Evolutionary conservation across 2,113 vertebrate species (phyloP).

Genomic region (Clarias gariepinus): DNA sequence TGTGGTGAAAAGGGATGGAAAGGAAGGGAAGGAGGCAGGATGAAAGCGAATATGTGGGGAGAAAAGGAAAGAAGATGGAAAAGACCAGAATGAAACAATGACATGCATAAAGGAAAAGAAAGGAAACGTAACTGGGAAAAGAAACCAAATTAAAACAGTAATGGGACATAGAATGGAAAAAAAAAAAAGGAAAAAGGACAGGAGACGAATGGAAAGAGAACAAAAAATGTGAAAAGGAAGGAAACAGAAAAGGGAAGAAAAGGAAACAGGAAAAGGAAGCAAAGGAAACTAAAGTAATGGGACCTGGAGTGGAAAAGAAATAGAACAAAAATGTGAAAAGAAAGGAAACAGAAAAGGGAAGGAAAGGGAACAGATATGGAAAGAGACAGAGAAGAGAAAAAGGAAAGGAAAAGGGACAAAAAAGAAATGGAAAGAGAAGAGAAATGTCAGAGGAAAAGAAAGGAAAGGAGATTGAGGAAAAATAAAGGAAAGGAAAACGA

Average conservation of each 20-base stretch:
- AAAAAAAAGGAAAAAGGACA: background rate
- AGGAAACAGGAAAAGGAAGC: background rate
- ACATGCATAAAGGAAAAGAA: slow-evolving; percentile 31
- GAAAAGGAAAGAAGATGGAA: background rate
- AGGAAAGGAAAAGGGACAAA: background rate
- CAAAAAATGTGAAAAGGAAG: no score
- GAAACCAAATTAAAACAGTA: background rate
- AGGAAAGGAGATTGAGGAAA: background rate
- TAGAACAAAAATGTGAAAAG: no score
- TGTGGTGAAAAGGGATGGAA: background rate
- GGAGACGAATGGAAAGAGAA: accelerated
- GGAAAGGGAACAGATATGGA: no score
- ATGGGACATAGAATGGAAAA: no score
- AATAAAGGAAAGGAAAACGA: background rate
- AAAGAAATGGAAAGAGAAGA: background rate
- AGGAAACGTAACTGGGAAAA: background rate
- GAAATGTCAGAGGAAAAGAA: background rate
- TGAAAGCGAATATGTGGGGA: no score
- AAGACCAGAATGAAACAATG: background rate
- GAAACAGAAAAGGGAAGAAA: no score
- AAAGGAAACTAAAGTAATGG: no score
- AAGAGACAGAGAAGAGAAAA: background rate
- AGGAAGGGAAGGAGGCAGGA: background rate
- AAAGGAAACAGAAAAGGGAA: no score
- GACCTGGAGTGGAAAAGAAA: background rate